Percentiles rank a stretch among this genome's conserved stretches.
Conservation (phyloP, 53 echinoderm and acorn worm species). For the Echinarachnius parma region DNA sequence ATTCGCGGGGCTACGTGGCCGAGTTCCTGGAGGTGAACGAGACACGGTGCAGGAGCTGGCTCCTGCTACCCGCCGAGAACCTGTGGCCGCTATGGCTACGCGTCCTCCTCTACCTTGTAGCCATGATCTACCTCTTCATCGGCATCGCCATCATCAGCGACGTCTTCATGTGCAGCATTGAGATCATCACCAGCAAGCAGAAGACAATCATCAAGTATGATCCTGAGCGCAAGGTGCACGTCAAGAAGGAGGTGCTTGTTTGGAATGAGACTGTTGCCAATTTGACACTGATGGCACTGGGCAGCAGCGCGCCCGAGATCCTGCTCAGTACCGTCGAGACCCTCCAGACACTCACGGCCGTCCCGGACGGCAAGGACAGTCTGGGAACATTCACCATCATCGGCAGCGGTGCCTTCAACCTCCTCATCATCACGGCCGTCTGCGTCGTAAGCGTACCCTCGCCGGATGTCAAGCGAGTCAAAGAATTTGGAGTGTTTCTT, state of each 20-base stretch:
- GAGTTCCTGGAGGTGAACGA: slow-evolving; percentile 42
- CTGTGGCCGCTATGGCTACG: slow-evolving; percentile 82
- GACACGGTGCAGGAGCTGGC: slow-evolving; percentile 69
- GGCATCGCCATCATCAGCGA: slow-evolving; percentile 97
- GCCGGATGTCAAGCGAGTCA: slow-evolving; percentile 65
- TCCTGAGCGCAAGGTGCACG: slow-evolving; percentile 65
- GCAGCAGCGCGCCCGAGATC: slow-evolving; percentile 98
- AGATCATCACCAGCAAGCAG: slow-evolving; percentile 94
- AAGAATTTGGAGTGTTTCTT: slow-evolving; percentile 94
- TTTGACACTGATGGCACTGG: slow-evolving; percentile 93
- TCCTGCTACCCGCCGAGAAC: slow-evolving; percentile 92
- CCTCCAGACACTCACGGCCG: slow-evolving; percentile 29
- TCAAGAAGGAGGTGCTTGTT: slow-evolving; percentile 84
- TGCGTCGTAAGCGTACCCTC: slow-evolving; percentile 86
- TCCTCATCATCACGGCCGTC: slow-evolving; percentile 85
- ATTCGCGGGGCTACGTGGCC: slow-evolving; percentile 59
- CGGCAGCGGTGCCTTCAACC: slow-evolving; percentile 92
- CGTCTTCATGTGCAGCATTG: slow-evolving; percentile 97
- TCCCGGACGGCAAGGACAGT: slow-evolving; percentile 52
- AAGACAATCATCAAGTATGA: slow-evolving; percentile 80
- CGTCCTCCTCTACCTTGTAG: slow-evolving; percentile 62
- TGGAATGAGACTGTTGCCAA: slow-evolving; percentile 99
- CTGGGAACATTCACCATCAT: slow-evolving; percentile 93
- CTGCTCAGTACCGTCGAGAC: slow-evolving; percentile 73
- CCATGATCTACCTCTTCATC: slow-evolving; percentile 86